A percentile compares a stretch with the other conserved stretches of the same genome.
These are phyloP conservation scores for Scaeva pyrastri DNA, from an alignment of 2,888 invertebrate genomes.

Conservation along the genomic window DNA sequence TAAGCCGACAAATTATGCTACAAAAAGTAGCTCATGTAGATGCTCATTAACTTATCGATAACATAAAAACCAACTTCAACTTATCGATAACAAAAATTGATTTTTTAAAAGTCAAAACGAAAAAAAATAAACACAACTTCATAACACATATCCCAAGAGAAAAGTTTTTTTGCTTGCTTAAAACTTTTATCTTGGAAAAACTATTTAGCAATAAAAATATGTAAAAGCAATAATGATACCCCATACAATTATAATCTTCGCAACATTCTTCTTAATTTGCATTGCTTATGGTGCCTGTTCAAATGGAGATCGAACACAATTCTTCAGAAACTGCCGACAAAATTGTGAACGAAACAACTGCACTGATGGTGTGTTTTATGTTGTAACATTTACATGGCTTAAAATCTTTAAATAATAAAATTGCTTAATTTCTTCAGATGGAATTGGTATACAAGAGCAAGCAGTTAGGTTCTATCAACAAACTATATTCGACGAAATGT, in stretches of 20 bases:
- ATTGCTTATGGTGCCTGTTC: conserved; percentile 78
- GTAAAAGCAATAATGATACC: conserved; percentile 30
- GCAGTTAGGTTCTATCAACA: conserved; percentile 81
- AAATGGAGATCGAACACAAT: conserved; percentile 84
- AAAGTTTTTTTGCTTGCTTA: neutral
- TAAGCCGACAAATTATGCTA: too few species aligned
- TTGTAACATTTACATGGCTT: too few species aligned
- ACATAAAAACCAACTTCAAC: neutral
- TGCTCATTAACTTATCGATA: neutral
- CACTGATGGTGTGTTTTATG: conserved; percentile 83
- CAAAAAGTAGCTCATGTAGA: neutral
- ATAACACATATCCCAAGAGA: neutral
- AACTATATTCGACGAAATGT: conserved; percentile 83
- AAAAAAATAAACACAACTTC: neutral
- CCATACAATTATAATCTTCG: conserved; percentile 37
- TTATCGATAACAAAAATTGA: conserved; percentile 35
- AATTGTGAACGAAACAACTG: conserved; percentile 84
- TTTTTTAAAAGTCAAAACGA: conserved; percentile 43
- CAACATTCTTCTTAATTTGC: conserved; percentile 58
- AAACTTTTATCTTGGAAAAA: neutral
- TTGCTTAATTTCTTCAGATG: conserved; percentile 78
- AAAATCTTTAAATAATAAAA: neutral
- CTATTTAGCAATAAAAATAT: conserved; percentile 15
- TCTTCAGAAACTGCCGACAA: conserved; percentile 84
- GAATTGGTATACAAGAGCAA: conserved; percentile 81